Evolutionary conservation across 92 coral and sea anemone species (phyloP), one percentile per base, ranked within the genome.

Genomic region (Palythoa grandiflora): DNA sequence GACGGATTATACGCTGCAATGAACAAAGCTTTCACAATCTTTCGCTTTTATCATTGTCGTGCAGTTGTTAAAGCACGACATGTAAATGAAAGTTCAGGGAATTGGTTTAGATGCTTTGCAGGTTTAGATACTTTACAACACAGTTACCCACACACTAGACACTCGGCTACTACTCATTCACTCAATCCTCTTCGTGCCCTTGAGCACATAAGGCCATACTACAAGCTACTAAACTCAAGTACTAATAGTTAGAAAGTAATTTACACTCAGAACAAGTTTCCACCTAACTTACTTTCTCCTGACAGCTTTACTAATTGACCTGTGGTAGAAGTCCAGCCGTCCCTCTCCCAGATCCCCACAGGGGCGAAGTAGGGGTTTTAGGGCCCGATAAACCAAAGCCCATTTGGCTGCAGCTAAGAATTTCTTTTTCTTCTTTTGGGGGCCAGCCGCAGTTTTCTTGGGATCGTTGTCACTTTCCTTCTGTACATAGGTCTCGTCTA

Each of bases 261-360:
- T 12, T 71, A 6, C 16, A 36, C 66, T 9, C 70, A n/a, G 9
- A 63, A 6, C 8, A n/a, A 63, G 21, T 71, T 71, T 38, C 19
- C 21, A 38, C 14, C 10, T 16, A 44, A 88, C 96, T 93, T 79
- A 96, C 99, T 92, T 97, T 81, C 97, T 88, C 78, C 99, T 87
- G 1, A 97, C 99, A 63, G 99, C 99, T 91, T 97, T 97, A 83
- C 99, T 97, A 68, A 97, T 97, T 12, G 99, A 97, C 59, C 99
- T 90, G 93, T 97, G 99, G 80, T 97, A 97, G 71, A 97, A 97
- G 83, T 97, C 99, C 78, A 97, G 89, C 13, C 99, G 87, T 17
- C 99, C 99, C 90, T 97, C 99, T 73, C 99, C 99, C 94, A 97
- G 91, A 90, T 97, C 99, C 47, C 99, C 99, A 55, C 99, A 97